Evolutionary conservation across 2,113 vertebrate species (phyloP), one percentile per base, ranked within the genome.

Genomic region (Hoplias malabaricus): DNA sequence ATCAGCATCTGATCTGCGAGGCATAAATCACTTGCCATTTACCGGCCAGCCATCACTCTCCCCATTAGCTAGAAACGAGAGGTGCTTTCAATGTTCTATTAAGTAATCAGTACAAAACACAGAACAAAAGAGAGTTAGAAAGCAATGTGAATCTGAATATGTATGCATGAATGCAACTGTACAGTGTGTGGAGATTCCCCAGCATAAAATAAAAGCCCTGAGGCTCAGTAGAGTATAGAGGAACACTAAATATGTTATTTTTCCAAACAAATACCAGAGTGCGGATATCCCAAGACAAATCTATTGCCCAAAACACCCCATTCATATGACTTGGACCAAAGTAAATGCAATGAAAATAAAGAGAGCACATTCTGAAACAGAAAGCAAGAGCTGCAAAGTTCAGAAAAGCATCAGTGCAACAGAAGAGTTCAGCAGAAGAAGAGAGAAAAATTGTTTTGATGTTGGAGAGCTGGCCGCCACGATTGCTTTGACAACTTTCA

Each of bases 11-110:
- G 12, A 72, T 72, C 50, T 48, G n/a, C 4, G 13, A 13, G 40
- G 27, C 69, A 29, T 72, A 72, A 72, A n/a, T n/a, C n/a, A n/a
- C 57, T 72, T 16, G 69, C 13, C 50, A 72, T 57, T 72, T 40
- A 16, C 13, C 14, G 10, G 53, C 69, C 23, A 54, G 42, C 54
- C 16, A 12, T 73, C 46, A 14, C 36, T 34, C 62, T 33, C 27
- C 9, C 16, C 33, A 4, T 72, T 29, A n/a, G 53, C 31, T 33
- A 34, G 2, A 40, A 62, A 73, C 14, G 42, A n/a, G 40, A 73
- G n/a, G 56, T 62, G 43, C n/a, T 14, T 27, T 57, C 12, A 14
- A 57, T 59, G 2, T 1, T 59, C 33, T 34, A 10, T 48, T 62
- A 74, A 59, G 61, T 42, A 63, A 4, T 19, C 16, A 14, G 4